These are phyloP conservation scores for Elephas maximus DNA, from an alignment of 2,113 vertebrate genomes.

Conservation along the genomic window DNA sequence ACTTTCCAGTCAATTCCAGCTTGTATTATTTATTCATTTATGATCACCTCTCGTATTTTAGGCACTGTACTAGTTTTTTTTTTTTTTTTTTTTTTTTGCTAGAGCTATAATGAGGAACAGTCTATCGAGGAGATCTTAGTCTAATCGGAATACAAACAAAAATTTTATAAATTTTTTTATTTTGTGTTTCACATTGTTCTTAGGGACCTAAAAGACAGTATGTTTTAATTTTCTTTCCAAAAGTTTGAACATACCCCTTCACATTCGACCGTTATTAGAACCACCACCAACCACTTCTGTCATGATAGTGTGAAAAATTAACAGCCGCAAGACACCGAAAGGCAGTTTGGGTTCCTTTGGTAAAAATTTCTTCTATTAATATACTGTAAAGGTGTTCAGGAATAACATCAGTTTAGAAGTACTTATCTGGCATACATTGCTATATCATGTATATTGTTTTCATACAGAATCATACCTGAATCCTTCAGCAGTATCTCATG, in stretches of 20 bases:
- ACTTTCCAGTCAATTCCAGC: background rate
- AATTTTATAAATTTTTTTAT: background rate
- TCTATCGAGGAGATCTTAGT: background rate
- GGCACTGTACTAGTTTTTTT: background rate
- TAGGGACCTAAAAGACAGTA: background rate
- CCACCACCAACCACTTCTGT: conserved; percentile 13
- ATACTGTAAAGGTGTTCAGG: background rate
- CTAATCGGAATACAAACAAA: conserved; percentile 12
- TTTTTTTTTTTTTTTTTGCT: background rate
- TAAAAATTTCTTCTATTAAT: conserved; percentile 5
- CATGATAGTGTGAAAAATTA: conserved; percentile 28
- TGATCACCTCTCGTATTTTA: background rate
- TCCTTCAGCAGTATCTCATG: background rate
- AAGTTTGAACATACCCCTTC: background rate
- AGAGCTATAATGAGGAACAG: background rate
- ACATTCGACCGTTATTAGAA: background rate
- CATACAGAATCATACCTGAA: background rate
- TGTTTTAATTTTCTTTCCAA: conserved; percentile 57
- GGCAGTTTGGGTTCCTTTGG: background rate
- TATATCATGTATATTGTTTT: background rate
- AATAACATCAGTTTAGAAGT: background rate
- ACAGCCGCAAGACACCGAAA: background rate
- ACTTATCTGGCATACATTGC: conserved; percentile 19
- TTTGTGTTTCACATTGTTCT: background rate
- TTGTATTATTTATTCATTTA: background rate